Conservation (phyloP, 2,888 invertebrate genomes). For the Parapristionchus giblindavisi region DNA sequence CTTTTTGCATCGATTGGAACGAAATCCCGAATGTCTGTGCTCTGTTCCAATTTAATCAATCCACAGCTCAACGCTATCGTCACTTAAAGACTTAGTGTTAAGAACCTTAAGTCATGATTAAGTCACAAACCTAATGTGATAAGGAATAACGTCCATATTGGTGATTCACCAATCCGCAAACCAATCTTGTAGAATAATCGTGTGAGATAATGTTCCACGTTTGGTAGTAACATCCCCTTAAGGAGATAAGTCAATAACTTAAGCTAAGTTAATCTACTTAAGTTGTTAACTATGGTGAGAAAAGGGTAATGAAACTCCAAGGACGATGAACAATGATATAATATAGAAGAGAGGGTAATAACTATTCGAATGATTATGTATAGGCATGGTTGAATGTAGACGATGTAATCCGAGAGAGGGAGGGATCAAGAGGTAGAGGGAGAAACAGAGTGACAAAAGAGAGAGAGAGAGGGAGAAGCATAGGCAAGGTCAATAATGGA, state of each 20-base stretch:
- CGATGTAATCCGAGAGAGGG: neutral
- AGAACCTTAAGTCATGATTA: neutral
- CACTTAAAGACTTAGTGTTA: neutral
- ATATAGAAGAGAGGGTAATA: neutral
- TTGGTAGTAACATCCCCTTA: slow-evolving; percentile 18
- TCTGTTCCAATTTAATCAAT: slow-evolving; percentile 24
- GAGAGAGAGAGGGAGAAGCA: neutral
- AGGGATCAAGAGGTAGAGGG: neutral
- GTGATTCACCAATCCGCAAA: neutral
- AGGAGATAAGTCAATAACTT: neutral
- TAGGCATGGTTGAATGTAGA: neutral
- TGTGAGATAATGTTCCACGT: slow-evolving; percentile 21
- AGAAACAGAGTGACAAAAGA: neutral
- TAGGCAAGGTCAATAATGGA: neutral
- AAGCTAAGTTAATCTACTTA: neutral
- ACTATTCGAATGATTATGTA: too few species aligned
- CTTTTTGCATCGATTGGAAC: slow-evolving; percentile 28
- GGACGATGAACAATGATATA: neutral
- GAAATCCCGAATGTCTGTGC: slow-evolving; percentile 35
- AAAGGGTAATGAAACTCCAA: too few species aligned
- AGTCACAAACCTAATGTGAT: neutral
- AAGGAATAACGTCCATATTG: neutral
- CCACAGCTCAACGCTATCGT: slow-evolving; percentile 15
- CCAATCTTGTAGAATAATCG: slow-evolving; percentile 33
- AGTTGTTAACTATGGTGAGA: too few species aligned